Conservation (phyloP, 1,140 invertebrate genomes). For the Drosophila pseudoananassae region DNA sequence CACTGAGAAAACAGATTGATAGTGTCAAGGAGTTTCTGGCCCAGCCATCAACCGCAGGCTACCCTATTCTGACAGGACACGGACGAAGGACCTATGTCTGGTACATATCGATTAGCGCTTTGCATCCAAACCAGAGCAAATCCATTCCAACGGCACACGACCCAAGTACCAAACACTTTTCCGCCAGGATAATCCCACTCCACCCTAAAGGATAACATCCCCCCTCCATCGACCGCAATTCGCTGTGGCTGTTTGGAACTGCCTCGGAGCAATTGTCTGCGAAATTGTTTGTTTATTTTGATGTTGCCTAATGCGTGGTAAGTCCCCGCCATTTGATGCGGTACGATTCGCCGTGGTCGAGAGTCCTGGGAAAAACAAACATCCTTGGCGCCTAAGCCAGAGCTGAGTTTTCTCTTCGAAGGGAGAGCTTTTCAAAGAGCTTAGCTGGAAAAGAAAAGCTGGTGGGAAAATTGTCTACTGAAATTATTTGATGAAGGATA, state of each 20-base stretch:
- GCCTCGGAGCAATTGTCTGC: constrained; percentile 74
- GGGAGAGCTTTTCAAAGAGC: constrained; percentile 49
- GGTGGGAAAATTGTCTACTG: constrained; percentile 32
- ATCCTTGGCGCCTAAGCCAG: constrained; percentile 24
- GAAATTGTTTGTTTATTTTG: constrained; percentile 81
- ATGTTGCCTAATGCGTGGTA: constrained; percentile 77
- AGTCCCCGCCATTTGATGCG: constrained; percentile 53
- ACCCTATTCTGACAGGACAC: constrained; percentile 21
- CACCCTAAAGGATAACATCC: constrained; percentile 6
- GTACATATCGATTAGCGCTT: constrained; percentile 76
- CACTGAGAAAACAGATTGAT: constrained; percentile 65
- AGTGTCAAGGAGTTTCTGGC: constrained; percentile 62
- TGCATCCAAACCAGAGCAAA: constrained; percentile 66
- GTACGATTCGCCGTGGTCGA: constrained; percentile 29
- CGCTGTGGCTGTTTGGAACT: constrained; percentile 51
- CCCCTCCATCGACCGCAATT: constrained; percentile 56
- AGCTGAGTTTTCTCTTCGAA: constrained; percentile 49
- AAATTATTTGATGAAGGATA: background rate
- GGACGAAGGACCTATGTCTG: constrained; percentile 53
- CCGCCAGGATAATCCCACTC: constrained; percentile 69
- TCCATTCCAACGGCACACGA: constrained; percentile 64
- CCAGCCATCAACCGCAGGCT: constrained; percentile 42
- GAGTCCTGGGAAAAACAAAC: constrained; percentile 75
- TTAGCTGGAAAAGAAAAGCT: background rate
- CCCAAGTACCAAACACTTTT: constrained; percentile 46